These are phyloP conservation scores for Habrosyne pyritoides DNA, from an alignment of 2,888 invertebrate genomes.

Conservation along the genomic window DNA sequence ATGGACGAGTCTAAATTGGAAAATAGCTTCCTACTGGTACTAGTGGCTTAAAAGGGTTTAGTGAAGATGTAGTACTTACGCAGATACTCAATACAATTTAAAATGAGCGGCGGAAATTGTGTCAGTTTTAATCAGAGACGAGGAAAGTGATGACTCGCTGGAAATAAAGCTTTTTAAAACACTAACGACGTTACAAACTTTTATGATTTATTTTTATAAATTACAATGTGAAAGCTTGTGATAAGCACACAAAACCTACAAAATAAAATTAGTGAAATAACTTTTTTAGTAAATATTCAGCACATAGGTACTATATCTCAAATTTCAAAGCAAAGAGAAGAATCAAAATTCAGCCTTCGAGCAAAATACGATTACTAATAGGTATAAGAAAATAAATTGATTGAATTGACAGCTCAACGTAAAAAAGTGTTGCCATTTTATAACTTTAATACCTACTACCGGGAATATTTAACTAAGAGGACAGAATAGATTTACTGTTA, in stretches of 20 bases:
- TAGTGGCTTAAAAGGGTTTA: background rate
- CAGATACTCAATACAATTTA: constrained; percentile 35
- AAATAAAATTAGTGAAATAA: too few species aligned
- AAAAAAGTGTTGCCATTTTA: too few species aligned
- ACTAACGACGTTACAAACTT: background rate
- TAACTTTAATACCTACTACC: too few species aligned
- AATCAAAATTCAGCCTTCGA: too few species aligned
- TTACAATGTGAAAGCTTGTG: too few species aligned
- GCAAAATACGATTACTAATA: too few species aligned
- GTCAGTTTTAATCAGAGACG: constrained; percentile 22
- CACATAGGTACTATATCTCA: too few species aligned
- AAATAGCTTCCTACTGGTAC: constrained; percentile 11
- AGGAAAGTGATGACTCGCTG: background rate
- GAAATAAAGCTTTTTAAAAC: background rate
- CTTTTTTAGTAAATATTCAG: too few species aligned
- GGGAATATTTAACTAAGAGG: background rate
- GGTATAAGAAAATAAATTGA: too few species aligned
- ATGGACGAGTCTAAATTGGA: constrained; percentile 13
- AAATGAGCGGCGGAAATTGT: constrained; percentile 27
- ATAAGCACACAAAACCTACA: too few species aligned
- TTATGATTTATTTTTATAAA: background rate
- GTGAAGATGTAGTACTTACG: background rate
- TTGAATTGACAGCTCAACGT: too few species aligned
- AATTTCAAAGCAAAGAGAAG: too few species aligned
- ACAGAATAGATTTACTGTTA: background rate